A percentile compares a stretch with the other conserved stretches of the same genome.
These are phyloP conservation scores for Sarcophaga bullata DNA, from an alignment of 1,140 invertebrate species.

Conservation along the genomic window DNA sequence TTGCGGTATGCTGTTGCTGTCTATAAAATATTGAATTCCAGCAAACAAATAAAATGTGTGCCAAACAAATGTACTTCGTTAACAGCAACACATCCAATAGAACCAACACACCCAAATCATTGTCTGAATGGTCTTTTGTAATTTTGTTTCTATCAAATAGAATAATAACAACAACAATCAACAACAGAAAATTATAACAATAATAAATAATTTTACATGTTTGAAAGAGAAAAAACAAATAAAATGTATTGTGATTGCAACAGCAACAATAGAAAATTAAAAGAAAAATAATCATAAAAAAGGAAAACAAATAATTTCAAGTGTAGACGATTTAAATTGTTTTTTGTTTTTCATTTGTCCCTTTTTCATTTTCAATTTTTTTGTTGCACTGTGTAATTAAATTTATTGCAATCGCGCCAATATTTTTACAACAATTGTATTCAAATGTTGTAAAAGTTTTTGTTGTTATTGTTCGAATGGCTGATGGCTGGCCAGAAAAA, in stretches of 20 bases:
- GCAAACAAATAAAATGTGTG: background rate
- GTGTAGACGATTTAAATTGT: too few species aligned
- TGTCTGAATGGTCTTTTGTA: background rate
- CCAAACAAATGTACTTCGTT: background rate
- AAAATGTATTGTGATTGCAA: too few species aligned
- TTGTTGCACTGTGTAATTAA: too few species aligned
- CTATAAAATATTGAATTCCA: background rate
- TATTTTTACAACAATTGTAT: background rate
- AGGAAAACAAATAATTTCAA: too few species aligned
- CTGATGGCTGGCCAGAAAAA: too few species aligned
- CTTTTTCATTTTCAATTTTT: too few species aligned
- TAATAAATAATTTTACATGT: background rate
- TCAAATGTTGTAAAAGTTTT: background rate
- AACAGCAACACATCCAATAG: background rate
- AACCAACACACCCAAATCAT: conserved; percentile 1
- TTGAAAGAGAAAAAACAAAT: too few species aligned
- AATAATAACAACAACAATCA: background rate
- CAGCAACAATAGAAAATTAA: too few species aligned
- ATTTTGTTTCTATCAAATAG: background rate
- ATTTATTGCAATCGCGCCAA: background rate
- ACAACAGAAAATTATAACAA: background rate
- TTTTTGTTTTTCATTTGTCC: too few species aligned
- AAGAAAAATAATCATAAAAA: too few species aligned
- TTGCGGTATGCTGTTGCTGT: background rate
- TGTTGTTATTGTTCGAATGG: too few species aligned